phyloP scores from a whole-genome alignment of 1,140 invertebrate genomes.

The Macrocentrus cingulum region DNA sequence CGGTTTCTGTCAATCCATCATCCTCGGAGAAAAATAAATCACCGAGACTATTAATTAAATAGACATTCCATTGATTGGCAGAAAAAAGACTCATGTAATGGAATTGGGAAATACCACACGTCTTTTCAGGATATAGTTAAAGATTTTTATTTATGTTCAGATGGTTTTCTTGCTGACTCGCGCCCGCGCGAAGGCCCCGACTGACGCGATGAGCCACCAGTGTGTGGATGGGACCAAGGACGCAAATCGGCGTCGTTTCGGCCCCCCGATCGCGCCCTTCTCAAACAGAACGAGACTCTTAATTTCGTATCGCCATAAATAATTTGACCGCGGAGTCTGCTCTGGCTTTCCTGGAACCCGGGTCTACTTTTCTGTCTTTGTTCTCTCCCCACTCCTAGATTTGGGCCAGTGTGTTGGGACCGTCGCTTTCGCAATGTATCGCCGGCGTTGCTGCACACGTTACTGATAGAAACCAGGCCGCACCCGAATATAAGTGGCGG shows the following conservation, averaged over 20 bases:
- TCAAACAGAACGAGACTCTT: slow-evolving; percentile 55
- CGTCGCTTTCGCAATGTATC: slow-evolving; percentile 4
- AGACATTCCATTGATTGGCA: too few relatives aligned
- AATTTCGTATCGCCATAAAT: slow-evolving; percentile 59
- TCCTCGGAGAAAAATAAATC: too few relatives aligned
- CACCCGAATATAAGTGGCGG: not conserved
- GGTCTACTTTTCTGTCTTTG: slow-evolving; percentile 12
- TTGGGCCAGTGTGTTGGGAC: not conserved
- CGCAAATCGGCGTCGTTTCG: slow-evolving; percentile 34
- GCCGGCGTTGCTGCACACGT: slow-evolving; percentile 7
- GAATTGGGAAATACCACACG: too few relatives aligned
- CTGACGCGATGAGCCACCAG: slow-evolving; percentile 8
- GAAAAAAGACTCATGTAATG: too few relatives aligned
- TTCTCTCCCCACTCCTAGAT: slow-evolving; percentile 2
- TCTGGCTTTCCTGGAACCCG: slow-evolving; percentile 21
- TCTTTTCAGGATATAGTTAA: too few relatives aligned
- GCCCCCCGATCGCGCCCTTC: slow-evolving; percentile 37
- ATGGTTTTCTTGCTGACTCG: not conserved
- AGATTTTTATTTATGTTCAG: too few relatives aligned
- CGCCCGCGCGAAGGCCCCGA: not conserved
- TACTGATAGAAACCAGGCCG: slow-evolving; percentile 11
- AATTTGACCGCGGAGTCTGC: slow-evolving; percentile 53
- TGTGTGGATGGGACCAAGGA: slow-evolving; percentile 37
- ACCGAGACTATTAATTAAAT: too few relatives aligned
- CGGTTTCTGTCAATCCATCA: too few relatives aligned